Evolutionary conservation across 2,797 vertebrate species (phyloP).

Genomic region (Eremophila alpestris): DNA sequence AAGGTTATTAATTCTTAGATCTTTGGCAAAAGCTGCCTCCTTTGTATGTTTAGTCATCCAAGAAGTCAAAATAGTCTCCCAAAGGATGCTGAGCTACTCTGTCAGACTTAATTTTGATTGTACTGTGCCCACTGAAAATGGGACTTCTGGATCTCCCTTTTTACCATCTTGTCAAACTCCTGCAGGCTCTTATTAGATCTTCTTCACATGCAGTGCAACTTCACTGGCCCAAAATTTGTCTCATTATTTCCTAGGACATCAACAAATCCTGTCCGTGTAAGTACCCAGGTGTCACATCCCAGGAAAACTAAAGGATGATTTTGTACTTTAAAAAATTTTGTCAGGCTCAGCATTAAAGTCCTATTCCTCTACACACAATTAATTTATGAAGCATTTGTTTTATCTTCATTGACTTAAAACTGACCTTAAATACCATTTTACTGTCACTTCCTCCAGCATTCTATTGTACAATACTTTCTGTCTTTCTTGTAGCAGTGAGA

Average conservation of each 20-base stretch:
- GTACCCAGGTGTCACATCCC: neutral
- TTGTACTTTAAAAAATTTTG: neutral
- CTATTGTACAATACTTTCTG: neutral
- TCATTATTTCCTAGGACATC: neutral
- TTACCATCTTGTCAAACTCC: neutral
- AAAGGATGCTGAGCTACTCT: neutral
- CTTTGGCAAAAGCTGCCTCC: neutral
- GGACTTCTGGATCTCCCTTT: constrained; percentile 6
- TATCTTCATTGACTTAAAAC: neutral
- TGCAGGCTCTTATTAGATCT: neutral
- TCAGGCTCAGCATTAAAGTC: neutral
- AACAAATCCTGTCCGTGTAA: neutral
- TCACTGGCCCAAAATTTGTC: neutral
- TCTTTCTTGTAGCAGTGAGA: neutral
- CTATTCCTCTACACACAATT: neutral
- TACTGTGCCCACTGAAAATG: neutral
- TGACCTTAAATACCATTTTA: neutral
- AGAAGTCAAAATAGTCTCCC: constrained; percentile 46
- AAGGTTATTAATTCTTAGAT: constrained; percentile 34
- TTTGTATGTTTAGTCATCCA: constrained; percentile 45
- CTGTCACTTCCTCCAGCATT: neutral
- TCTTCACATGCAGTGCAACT: neutral
- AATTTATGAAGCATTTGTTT: neutral
- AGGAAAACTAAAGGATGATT: neutral
- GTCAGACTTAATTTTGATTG: constrained; percentile 40